These are phyloP conservation scores for Crotalus viridis DNA, from an alignment of 2,113 vertebrate genomes.

Conservation along the genomic window DNA sequence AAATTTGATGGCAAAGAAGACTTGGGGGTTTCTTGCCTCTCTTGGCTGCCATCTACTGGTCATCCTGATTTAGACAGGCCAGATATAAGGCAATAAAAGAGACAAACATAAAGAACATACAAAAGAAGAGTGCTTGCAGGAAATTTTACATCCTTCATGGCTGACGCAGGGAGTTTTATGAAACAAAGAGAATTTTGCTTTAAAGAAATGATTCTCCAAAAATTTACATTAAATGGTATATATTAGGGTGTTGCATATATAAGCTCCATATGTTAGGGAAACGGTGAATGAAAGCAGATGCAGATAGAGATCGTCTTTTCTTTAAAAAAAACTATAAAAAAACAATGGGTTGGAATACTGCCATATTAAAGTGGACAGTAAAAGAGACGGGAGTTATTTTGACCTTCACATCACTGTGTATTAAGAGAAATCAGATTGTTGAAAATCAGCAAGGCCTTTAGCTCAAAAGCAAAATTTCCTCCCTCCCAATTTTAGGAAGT, in stretches of 20 bases:
- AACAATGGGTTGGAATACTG: not conserved
- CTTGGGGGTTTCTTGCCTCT: not conserved
- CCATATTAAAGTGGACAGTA: not conserved
- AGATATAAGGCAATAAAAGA: not conserved
- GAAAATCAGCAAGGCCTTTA: not conserved
- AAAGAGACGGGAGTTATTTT: not conserved
- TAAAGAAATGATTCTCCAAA: not conserved
- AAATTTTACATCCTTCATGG: not conserved
- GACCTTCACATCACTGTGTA: not conserved
- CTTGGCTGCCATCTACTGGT: not conserved
- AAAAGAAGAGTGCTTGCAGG: not conserved
- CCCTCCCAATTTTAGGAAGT: not conserved
- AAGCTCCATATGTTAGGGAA: not conserved
- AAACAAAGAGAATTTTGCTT: not conserved
- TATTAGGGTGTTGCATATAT: not conserved
- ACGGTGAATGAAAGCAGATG: not conserved
- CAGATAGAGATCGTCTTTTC: not conserved
- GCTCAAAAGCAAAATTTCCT: not conserved
- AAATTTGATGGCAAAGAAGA: not conserved
- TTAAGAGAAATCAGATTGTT: not conserved
- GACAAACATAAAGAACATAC: not conserved
- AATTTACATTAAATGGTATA: not conserved
- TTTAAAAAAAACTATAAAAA: not conserved
- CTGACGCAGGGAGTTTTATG: not conserved
- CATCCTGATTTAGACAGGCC: not conserved